phyloP scores from a whole-genome alignment of 1,140 invertebrate species.

The Leptopilina clavipes region DNA sequence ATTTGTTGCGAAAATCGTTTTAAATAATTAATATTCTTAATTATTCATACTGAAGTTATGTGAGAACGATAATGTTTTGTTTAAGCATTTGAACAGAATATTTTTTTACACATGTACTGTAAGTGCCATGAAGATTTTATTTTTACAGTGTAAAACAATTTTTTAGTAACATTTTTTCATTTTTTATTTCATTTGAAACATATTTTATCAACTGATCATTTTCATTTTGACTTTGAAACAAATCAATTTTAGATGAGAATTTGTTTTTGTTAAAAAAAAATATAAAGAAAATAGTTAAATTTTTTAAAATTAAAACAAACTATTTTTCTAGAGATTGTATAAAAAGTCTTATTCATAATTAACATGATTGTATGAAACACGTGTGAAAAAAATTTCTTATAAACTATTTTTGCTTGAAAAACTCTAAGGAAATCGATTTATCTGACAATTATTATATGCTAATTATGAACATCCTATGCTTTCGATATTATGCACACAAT shows the following conservation, averaged over 20 bases:
- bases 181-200: too few species aligned
- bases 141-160: not conserved
- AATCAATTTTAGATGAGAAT: too few species aligned
- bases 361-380: not conserved
- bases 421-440: constrained; percentile 2
- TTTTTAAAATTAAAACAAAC: too few species aligned
- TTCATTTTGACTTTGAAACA: too few species aligned
- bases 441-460: constrained; percentile 10
- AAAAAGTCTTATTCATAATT: not conserved
- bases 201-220: too few species aligned
- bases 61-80: not conserved
- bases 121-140: too few species aligned
- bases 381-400: not conserved
- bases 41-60: not conserved
- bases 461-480: not conserved
- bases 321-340: too few species aligned
- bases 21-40: not conserved
- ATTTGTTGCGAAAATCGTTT: not conserved
- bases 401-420: constrained; percentile 5
- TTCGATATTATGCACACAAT: not conserved
- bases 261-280: too few species aligned
- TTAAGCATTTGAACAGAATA: not conserved
- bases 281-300: too few species aligned
- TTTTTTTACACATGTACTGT: not conserved
- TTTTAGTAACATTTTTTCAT: not conserved